These are phyloP conservation scores for Diprion similis DNA, from an alignment of 1,140 invertebrate genomes.

Conservation along the genomic window DNA sequence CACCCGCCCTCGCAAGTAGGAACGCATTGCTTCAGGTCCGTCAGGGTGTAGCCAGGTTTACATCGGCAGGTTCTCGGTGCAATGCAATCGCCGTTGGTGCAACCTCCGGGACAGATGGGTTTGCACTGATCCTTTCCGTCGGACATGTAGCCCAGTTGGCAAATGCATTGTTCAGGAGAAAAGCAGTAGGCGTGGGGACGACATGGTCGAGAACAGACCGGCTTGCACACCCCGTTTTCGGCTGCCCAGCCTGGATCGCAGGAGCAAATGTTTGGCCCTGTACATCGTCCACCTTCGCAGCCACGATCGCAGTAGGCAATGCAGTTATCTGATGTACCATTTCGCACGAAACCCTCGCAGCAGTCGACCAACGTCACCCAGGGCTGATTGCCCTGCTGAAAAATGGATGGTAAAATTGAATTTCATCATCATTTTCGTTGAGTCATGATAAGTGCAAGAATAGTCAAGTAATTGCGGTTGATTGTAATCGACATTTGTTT, in stretches of 20 bases:
- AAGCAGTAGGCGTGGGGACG: constrained; percentile 53
- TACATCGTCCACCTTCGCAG: constrained; percentile 56
- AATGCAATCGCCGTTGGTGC: constrained; percentile 60
- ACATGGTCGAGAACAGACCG: constrained; percentile 46
- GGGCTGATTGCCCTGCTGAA: neutral
- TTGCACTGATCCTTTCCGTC: constrained; percentile 38
- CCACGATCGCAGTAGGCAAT: constrained; percentile 51
- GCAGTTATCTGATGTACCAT: constrained; percentile 45
- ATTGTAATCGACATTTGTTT: too few relatives aligned
- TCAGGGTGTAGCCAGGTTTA: constrained; percentile 64
- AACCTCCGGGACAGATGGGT: constrained; percentile 53
- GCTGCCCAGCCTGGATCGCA: constrained; percentile 47
- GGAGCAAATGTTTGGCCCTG: constrained; percentile 45
- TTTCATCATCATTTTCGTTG: neutral
- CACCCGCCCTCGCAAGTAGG: constrained; percentile 54
- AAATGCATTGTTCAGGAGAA: constrained; percentile 52
- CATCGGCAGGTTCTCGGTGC: constrained; percentile 65
- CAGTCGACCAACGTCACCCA: constrained; percentile 54
- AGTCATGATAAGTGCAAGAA: too few relatives aligned
- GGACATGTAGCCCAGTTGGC: constrained; percentile 52
- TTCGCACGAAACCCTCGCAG: constrained; percentile 51
- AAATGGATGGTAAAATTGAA: neutral
- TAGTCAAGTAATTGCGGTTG: too few relatives aligned
- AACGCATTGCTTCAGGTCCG: constrained; percentile 43
- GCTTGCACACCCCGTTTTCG: constrained; percentile 48